Base-by-base conservation (phyloP, 2,888 invertebrate genomes). In the Lamellibrachia columna region DNA sequence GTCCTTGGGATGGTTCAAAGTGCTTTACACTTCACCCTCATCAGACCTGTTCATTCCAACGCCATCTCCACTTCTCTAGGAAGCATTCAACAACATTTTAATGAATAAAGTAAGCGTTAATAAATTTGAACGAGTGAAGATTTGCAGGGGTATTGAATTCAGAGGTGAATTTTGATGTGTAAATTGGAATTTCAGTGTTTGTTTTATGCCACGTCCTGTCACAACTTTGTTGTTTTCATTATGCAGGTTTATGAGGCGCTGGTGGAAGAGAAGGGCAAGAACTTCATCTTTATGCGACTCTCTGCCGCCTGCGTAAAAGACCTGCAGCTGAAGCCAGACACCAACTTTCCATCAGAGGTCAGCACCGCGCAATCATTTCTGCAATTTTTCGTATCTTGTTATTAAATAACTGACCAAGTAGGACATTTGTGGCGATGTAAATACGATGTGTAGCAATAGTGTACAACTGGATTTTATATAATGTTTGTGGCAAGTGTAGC, bases 231-330 rank as follows among this genome's bases (percentile, higher is more conserved):
- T 75, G 0, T 75, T 75, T 75, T 22, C 75, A 75, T 60, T 91
- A 93, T 94, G 28, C 93, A 96, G 95, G 98, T 98, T 0, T 98
- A 98, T 95, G 98, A 98, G 96, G 98, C 98, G 1, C 96, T 98
- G 53, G 98, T 98, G 94, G 98, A 98, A 96, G 98, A 98, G 95
- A 98, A 98, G 95, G 98, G 98, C 6, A 98, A 98, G 96, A 98
- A 98, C 95, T 97, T 97, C 94, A 98, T 98, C 91, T 98, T 98
- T 96, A 96, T 98, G 40, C 97, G 98, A 94, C 95, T 98, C 53
- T 98, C 98, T 0, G 97, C 97, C 0, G 97, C 97, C 22, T 97
- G 98, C 94, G 98, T 98, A 0, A 96, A 97, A 52, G 97, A 97
- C 52, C 97, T 98, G 94, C 96, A 97, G 6, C 96, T 98, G 93